A percentile compares a stretch with the other conserved stretches of the same genome.
Evolutionary conservation across 2,797 vertebrate species (phyloP).

Genomic region (Buphagus erythrorhynchus): DNA sequence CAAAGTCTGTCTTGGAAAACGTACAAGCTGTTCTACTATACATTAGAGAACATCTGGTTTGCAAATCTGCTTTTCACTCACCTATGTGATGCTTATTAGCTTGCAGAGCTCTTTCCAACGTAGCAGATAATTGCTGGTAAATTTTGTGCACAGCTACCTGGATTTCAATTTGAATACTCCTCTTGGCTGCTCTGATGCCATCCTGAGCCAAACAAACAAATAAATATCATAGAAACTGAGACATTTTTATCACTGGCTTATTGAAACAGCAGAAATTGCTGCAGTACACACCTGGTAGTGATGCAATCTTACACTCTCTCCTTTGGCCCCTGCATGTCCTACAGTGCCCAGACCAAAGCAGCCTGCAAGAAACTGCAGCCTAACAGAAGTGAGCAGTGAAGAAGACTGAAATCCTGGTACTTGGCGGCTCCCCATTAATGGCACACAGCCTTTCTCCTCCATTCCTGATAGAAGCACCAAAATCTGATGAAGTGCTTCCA

Average conservation of each 20-base stretch:
- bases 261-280: neutral
- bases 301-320: conserved; percentile 93
- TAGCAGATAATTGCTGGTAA: conserved; percentile 96
- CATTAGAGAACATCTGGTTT: neutral
- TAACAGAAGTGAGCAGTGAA: conserved; percentile 92
- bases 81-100: conserved; percentile 97
- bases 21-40: neutral
- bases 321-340: conserved; percentile 85
- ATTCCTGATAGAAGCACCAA: conserved; percentile 94
- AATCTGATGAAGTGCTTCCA: conserved; percentile 97
- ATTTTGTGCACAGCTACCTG: conserved; percentile 97
- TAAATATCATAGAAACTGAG: neutral
- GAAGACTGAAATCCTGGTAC: conserved; percentile 88
- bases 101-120: conserved; percentile 92
- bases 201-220: conserved; percentile 80
- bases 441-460: conserved; percentile 92
- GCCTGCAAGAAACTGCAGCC: conserved; percentile 94
- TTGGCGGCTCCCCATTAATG: conserved; percentile 73
- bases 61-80: conserved; percentile 65
- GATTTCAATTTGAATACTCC: conserved; percentile 93
- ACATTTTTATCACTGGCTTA: neutral
- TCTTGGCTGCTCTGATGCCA: conserved; percentile 93
- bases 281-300: conserved; percentile 89
- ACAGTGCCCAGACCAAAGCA: conserved; percentile 95
- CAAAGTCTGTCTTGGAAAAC: neutral